A percentile compares a stretch with the other conserved stretches of the same genome.
Evolutionary conservation across 2,888 invertebrate genomes (phyloP).

Genomic region (Congeria kusceri): DNA sequence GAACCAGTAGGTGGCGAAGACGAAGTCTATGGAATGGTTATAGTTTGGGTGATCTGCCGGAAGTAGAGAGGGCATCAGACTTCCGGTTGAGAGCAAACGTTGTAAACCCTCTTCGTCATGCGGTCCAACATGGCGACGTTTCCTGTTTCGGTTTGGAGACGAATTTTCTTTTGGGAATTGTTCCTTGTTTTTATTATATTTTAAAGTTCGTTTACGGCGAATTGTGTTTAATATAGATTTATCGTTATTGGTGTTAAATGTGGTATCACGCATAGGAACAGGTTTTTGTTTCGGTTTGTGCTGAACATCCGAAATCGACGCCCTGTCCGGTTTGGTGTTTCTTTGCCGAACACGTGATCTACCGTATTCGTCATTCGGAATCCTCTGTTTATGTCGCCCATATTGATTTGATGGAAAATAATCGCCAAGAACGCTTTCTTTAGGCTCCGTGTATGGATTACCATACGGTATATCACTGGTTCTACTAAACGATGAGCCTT

Average conservation of each 20-base stretch:
- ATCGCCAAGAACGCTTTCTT: too few species aligned
- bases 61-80: constrained; percentile 85
- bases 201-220: neutral
- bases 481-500: constrained; percentile 27
- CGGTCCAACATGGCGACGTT: constrained; percentile 85
- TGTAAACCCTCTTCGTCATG: constrained; percentile 86
- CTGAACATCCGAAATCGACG: neutral
- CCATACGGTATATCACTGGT: too few species aligned
- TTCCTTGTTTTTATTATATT: neutral
- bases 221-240: neutral
- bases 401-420: constrained; percentile 18
- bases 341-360: constrained; percentile 30
- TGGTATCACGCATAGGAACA: constrained; percentile 49
- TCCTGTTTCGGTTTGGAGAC: constrained; percentile 37
- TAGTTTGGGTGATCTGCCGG: constrained; percentile 84
- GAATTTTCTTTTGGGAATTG: too few species aligned
- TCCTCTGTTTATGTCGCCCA: constrained; percentile 24
- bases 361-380: too few species aligned
- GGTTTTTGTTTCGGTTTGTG: constrained; percentile 13
- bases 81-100: constrained; percentile 85
- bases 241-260: neutral
- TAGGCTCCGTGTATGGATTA: too few species aligned
- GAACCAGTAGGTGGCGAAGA: constrained; percentile 92
- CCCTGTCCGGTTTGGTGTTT: neutral
- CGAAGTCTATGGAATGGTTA: constrained; percentile 87